Base-by-base conservation (phyloP, 2,113 vertebrate species). In the Bostrychus sinensis region DNA sequence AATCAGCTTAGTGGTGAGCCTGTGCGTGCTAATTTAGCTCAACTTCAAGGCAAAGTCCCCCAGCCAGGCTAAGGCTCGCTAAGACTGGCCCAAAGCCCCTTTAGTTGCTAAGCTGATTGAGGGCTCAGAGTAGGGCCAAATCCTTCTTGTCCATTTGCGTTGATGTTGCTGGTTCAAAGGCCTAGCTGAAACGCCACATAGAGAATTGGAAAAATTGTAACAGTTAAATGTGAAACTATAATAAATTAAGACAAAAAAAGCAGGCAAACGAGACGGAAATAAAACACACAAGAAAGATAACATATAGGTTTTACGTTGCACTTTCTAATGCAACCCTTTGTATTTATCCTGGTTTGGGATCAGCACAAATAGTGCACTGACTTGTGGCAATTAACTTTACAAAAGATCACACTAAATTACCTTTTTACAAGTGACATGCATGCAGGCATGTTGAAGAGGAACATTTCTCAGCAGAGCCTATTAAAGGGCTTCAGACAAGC, bases 21-120 rank as follows among this genome's bases (percentile, higher is more conserved):
- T 91, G 81, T 92, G 90, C 88, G 79, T 92, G 91, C 88, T 91
- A 91, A 91, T 91, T 90, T 89, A 89, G 80, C 83, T 85, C 87
- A 89, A 90, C 89, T 89, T 92, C 89, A 92, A 90, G 87, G 85
- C 75, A 87, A 87, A 89, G 82, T 84, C 84, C 82, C 65, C 70
- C 72, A 84, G 71, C 71, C 75, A 65, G 75, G 57, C 72, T 81
- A 80, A 88, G 77, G 82, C 83, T 77, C 46, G 19, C 82, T 85
- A 79, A 88, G 86, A 80, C 81, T 54, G 56, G 50, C 78, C 78
- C 78, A 85, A 89, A 90, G 83, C 83, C 80, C 83, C 65, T 79
- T 83, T 84, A 77, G 82, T 60, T 84, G 62, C 57, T 90, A 91
- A 91, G 83, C 87, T 88, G 82, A 90, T 88, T 91, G 89, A 71